Conservation (phyloP, 1,140 invertebrate genomes). For the Spodoptera litura region DNA sequence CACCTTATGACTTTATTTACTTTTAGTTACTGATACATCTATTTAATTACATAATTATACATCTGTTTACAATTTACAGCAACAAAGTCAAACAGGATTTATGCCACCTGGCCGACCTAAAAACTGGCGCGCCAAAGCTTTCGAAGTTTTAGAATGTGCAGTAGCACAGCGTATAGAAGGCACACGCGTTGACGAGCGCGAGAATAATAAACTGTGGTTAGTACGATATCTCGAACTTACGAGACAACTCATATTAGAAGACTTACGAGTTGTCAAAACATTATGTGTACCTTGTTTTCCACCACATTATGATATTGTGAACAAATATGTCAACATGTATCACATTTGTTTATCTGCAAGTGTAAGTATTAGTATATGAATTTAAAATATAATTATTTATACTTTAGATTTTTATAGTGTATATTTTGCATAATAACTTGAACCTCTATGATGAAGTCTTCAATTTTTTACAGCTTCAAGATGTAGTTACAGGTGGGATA, state of each 20-base stretch:
- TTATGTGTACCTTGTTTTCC: conserved; percentile 98
- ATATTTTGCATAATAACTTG: not conserved
- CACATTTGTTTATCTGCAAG: conserved; percentile 95
- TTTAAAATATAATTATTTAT: not conserved
- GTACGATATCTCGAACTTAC: conserved; percentile 93
- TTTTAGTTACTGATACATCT: not conserved
- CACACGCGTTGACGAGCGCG: conserved; percentile 96
- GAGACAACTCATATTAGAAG: conserved; percentile 95
- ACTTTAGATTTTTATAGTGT: too few species aligned
- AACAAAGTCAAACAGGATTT: conserved; percentile 94
- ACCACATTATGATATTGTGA: conserved; percentile 97
- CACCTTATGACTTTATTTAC: not conserved
- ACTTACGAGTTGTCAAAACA: conserved; percentile 96
- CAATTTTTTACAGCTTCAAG: conserved; percentile 89
- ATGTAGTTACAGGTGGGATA: conserved; percentile 94
- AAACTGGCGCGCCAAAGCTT: conserved; percentile 95
- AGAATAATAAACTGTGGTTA: conserved; percentile 98
- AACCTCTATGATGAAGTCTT: too few species aligned
- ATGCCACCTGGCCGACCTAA: conserved; percentile 97
- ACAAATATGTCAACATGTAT: conserved; percentile 97
- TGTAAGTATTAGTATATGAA: conserved; percentile 86
- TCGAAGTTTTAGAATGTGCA: conserved; percentile 93
- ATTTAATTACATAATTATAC: not conserved
- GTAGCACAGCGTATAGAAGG: conserved; percentile 94
- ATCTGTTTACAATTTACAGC: conserved; percentile 77